phyloP scores from a whole-genome alignment of 2,113 vertebrate species.

The Taxidea taxus region DNA sequence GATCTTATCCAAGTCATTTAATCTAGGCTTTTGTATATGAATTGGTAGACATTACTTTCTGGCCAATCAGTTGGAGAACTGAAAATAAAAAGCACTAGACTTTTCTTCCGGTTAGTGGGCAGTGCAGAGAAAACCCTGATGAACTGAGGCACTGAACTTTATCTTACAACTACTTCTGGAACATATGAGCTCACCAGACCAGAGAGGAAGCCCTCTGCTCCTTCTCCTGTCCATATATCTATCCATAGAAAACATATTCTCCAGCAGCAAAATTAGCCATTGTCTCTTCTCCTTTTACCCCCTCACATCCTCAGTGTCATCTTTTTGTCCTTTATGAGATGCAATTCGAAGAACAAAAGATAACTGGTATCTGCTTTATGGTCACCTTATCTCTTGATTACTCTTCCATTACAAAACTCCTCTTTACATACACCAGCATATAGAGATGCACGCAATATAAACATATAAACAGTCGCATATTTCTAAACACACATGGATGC shows the following conservation, averaged over 20 bases:
- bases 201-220: background rate
- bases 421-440: background rate
- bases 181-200: background rate
- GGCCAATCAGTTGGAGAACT: background rate
- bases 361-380: background rate
- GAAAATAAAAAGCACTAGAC: background rate
- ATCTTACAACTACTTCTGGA: background rate
- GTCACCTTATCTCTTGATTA: background rate
- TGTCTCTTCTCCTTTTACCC: background rate
- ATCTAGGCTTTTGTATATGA: background rate
- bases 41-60: background rate
- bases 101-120: background rate
- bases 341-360: background rate
- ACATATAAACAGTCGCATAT: background rate
- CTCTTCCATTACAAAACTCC: background rate
- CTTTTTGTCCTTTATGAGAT: background rate
- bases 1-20: background rate
- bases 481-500: background rate
- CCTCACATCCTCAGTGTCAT: background rate
- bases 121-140: background rate
- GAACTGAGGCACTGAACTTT: background rate
- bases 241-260: background rate
- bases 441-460: background rate
- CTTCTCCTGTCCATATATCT: background rate
- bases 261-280: background rate